Base-by-base conservation (phyloP, 2,797 vertebrate species). In the Megalops cyprinoides region DNA sequence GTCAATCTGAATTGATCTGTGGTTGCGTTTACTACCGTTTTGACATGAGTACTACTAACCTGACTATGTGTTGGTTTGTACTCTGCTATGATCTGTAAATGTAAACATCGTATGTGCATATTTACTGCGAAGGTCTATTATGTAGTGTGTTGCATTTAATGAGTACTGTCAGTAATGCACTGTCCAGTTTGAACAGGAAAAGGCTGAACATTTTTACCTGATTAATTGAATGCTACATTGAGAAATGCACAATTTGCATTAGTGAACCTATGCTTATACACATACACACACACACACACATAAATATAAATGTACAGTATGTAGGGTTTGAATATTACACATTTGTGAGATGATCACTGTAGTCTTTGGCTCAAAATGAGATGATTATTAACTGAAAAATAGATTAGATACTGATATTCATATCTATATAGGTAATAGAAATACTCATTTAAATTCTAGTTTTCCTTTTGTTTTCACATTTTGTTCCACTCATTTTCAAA, bases 181-280 rank as follows among this genome's bases (percentile, higher is more conserved):
- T 79, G 25, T 74, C 71, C 58, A 81, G 53, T 83, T 46, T 34
- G 58, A 48, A 77, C n/a, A 67, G 73, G 81, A 48, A 79, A 44
- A 34, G 23, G 10, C 34, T 39, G 31, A 80, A 60, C 42, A 79
- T 75, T 58, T 77, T n/a, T 34, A 31, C 76, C 82, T 82, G 9
- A 46, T 46, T 82, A 85, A 82, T 84, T 71, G 88, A 92, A 86
- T 90, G 89, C 92, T 93, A 91, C 90, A 87, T 80, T 84, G 85
- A 58, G 53, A 87, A 85, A 86, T 79, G 90, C 82, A 85, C 79
- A 81, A 89, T 85, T 81, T 84, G 58, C 46, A 56, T 74, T 84
- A 88, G 81, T 86, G 74, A 76, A 85, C 37, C 1, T 74, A 51
- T 74, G 39, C 56, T 39, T 49, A 25, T 58, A n/a, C 20, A 77